These are phyloP conservation scores for Mesaphorura yosii DNA, from an alignment of 1,140 invertebrate genomes.

Conservation along the genomic window DNA sequence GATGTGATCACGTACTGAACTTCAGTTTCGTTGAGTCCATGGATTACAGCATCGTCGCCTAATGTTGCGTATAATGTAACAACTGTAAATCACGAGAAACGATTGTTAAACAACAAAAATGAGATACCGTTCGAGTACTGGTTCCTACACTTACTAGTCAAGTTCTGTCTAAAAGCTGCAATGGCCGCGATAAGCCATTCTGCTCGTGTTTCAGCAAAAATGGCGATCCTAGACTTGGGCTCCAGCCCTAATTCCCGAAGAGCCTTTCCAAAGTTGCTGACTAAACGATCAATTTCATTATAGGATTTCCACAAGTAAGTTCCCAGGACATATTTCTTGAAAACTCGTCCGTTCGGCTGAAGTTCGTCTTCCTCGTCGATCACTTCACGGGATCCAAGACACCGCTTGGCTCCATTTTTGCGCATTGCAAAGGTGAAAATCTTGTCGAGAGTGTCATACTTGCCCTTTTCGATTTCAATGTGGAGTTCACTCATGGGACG, in stretches of 20 bases:
- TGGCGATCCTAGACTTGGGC: constrained; percentile 49
- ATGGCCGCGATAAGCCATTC: constrained; percentile 96
- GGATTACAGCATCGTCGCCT: constrained; percentile 88
- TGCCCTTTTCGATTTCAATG: constrained; percentile 54
- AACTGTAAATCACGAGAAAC: constrained; percentile 44
- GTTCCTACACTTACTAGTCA: constrained; percentile 58
- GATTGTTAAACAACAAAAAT: too few relatives aligned
- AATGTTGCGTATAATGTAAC: constrained; percentile 95
- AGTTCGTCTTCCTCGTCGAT: constrained; percentile 85
- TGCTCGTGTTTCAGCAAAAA: constrained; percentile 92
- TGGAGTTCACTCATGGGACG: constrained; percentile 54
- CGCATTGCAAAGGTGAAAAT: constrained; percentile 65
- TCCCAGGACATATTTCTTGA: constrained; percentile 92
- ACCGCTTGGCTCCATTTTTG: constrained; percentile 57
- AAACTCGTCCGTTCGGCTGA: constrained; percentile 84
- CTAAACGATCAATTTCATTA: constrained; percentile 59
- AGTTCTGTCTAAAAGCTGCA: constrained; percentile 83
- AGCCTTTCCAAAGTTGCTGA: constrained; percentile 65
- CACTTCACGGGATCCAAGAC: constrained; percentile 81
- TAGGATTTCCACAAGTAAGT: constrained; percentile 86
- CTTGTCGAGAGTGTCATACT: constrained; percentile 75
- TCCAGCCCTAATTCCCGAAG: constrained; percentile 49
- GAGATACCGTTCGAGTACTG: too few relatives aligned
- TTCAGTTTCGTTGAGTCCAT: constrained; percentile 93
- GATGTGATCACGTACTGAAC: constrained; percentile 79